Evolutionary conservation across 2,797 vertebrate genomes (phyloP), one percentile per base, ranked within the genome.

Genomic region (Chloroceryle amazona): DNA sequence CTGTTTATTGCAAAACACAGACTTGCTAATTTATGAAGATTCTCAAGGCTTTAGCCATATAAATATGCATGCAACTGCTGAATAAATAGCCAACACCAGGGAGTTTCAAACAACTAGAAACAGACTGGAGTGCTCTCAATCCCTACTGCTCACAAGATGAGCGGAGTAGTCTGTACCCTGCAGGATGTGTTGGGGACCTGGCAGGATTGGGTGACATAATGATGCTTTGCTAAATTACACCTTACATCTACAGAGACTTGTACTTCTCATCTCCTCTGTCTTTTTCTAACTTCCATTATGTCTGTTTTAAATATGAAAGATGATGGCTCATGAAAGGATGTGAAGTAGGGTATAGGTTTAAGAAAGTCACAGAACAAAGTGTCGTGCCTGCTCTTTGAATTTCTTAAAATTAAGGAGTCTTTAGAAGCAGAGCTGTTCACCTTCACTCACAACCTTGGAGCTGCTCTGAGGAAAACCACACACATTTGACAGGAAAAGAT

Each of bases 311-410:
- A 95, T 96, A 97, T 97, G 95, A 98, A 97, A 98, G 97, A 95
- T 73, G 94, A 97, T 92, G 92, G 94, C 95, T 96, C 97, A 97
- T 97, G 96, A 98, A 98, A 98, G 97, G 86, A 88, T 86, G 79
- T 82, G 96, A 93, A 97, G 97, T 96, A 93, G 90, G 85, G 76
- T 97, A 81, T 51, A 74, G 93, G 89, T 95, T 98, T 98, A 97
- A 98, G 97, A 96, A 98, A 97, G 93, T 93, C 95, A 96, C 65
- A 97, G 98, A 98, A 98, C 98, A 98, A 98, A 98, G 97, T 88
- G 70, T 72, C 9, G 1, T 92, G 91, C 81, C 55, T 33, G 86
- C 85, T 97, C 97, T 98, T 98, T 97, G 98, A 98, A 97, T 98
- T 97, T 95, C 97, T 98, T 98, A 90, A 98, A 98, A 98, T 98